These are phyloP conservation scores for Orthonyx spaldingii DNA, from an alignment of 2,113 vertebrate species.

Conservation along the genomic window DNA sequence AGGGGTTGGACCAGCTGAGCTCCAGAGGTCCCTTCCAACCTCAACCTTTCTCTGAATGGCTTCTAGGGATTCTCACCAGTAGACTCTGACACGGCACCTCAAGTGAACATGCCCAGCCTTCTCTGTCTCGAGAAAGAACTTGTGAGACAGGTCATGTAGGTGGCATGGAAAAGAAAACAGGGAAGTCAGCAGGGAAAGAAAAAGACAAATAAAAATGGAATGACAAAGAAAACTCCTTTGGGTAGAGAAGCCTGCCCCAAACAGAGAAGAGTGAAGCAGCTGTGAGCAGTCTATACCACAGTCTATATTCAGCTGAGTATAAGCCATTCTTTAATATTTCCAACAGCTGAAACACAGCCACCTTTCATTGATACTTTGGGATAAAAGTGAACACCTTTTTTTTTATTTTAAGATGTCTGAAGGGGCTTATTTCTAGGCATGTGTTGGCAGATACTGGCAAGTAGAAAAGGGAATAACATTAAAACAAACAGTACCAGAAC, in stretches of 20 bases:
- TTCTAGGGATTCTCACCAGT: neutral
- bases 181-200: neutral
- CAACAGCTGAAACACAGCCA: slow-evolving; percentile 41
- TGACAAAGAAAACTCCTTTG: neutral
- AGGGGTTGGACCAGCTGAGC: neutral
- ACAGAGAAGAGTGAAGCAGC: neutral
- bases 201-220: neutral
- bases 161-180: neutral
- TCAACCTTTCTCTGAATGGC: neutral
- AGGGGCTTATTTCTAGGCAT: neutral
- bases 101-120: neutral
- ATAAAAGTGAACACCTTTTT: neutral
- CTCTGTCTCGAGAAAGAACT: neutral
- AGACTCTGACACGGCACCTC: neutral
- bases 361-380: neutral
- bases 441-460: neutral
- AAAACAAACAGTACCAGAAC: neutral
- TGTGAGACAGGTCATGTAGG: neutral
- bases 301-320: slow-evolving; percentile 1
- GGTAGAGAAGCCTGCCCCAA: neutral
- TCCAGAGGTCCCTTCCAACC: neutral
- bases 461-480: neutral
- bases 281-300: neutral
- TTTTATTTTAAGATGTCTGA: neutral
- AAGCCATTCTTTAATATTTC: neutral